Percentiles rank a stretch among this genome's conserved stretches.
Conservation (phyloP, 2,113 vertebrate species). For the Nothocercus nigrocapillus region DNA sequence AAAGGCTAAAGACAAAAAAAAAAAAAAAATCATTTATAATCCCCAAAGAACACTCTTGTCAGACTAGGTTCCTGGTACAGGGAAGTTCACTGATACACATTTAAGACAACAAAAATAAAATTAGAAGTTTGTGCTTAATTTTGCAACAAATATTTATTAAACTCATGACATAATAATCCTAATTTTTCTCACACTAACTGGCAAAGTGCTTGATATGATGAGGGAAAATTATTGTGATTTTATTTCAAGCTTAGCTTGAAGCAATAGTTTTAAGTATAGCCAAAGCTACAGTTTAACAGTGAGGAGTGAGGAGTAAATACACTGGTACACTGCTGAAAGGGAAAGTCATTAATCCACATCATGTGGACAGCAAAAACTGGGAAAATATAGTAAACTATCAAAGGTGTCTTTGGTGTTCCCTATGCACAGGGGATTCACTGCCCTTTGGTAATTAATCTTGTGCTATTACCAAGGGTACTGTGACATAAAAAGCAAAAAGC, state of each 20-base stretch:
- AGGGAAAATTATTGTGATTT: neutral
- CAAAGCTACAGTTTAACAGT: neutral
- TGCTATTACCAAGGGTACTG: neutral
- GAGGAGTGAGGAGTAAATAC: neutral
- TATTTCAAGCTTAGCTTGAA: neutral
- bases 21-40: neutral
- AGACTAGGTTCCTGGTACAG: neutral
- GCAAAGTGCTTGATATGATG: neutral
- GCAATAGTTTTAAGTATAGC: neutral
- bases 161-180: neutral
- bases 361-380: neutral
- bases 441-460: constrained; percentile 3
- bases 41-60: neutral
- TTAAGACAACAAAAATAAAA: neutral
- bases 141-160: neutral
- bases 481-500: neutral
- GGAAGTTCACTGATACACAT: neutral
- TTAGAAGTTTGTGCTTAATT: neutral
- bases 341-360: neutral
- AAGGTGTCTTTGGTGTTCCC: neutral
- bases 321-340: neutral
- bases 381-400: neutral
- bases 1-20: constrained; percentile 79
- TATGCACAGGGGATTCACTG: neutral
- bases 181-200: neutral